These are phyloP conservation scores for Leptoclinus maculatus DNA, from an alignment of 2,797 vertebrate genomes.

Conservation along the genomic window DNA sequence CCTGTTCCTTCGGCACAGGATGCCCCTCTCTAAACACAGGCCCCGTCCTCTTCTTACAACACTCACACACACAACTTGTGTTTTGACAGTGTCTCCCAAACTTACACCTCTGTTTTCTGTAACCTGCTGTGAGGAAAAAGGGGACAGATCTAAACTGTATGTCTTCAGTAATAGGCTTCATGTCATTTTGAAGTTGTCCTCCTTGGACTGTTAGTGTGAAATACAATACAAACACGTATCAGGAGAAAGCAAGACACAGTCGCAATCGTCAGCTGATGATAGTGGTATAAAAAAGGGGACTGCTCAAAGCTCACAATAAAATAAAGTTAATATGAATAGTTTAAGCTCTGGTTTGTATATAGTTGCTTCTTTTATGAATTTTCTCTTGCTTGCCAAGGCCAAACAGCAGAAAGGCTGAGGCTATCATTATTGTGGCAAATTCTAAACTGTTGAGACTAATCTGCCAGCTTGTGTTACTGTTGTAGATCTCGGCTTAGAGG, in stretches of 20 bases:
- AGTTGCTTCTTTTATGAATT: slow-evolving; percentile 33
- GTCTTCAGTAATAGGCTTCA: neutral
- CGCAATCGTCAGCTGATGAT: neutral
- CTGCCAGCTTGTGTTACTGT: slow-evolving; percentile 74
- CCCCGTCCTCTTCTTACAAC: slow-evolving; percentile 47
- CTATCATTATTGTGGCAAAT: slow-evolving; percentile 66
- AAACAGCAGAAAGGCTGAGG: slow-evolving; percentile 42
- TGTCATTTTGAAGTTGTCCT: neutral
- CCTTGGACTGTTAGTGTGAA: slow-evolving; percentile 4
- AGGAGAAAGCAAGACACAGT: neutral
- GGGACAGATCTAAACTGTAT: slow-evolving; percentile 19
- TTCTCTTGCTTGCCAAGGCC: slow-evolving; percentile 35
- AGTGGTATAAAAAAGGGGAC: neutral
- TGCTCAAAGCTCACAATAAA: slow-evolving; percentile 2
- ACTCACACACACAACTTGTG: slow-evolving; percentile 47
- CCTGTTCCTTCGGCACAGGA: slow-evolving; percentile 65
- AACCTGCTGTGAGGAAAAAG: slow-evolving; percentile 42
- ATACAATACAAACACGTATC: neutral
- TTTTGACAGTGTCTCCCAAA: slow-evolving; percentile 57
- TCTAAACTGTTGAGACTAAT: slow-evolving; percentile 77
- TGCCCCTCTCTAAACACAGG: slow-evolving; percentile 76
- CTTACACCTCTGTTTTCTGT: slow-evolving; percentile 59
- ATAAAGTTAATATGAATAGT: neutral
- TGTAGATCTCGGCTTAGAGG: slow-evolving; percentile 60
- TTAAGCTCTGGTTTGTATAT: slow-evolving; percentile 27